Evolutionary conservation across 2,113 vertebrate genomes (phyloP), one percentile per base, ranked within the genome.

Genomic region (Morone chrysops): DNA sequence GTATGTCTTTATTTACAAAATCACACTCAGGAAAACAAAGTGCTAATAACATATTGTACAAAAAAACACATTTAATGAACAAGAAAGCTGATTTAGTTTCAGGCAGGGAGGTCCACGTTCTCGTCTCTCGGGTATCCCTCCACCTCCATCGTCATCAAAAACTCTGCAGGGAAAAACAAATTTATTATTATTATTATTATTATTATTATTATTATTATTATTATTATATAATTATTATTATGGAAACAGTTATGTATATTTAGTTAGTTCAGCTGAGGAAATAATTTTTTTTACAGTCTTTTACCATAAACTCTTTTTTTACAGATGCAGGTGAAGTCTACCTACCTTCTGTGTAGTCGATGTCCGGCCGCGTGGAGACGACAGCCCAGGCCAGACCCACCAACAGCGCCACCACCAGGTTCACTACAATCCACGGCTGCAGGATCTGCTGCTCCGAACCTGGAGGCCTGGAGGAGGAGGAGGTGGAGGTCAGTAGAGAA

Each of bases 341-440:
- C 62, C 12, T 22, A 97, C 98, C 98, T 96, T 99, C 98, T 73
- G 96, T 99, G 90, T 97, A 96, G 94, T 99, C 98, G 36, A 96
- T 79, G 53, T 96, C 95, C 40, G 98, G 97, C 4, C 94, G 92
- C 0, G 95, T 96, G 61, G 97, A 97, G 75, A 98, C 81, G 53
- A 98, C 96, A 1, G 98, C 93, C 98, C 98, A 99, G 72, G 97
- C 96, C 82, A 97, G 74, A 10, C 96, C 97, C 79, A 97, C 97
- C 74, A 98, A 84, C 86, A 99, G 81, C 6, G 97, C 95, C 81
- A 99, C 96, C 74, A 98, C 96, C 31, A 99, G 94, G 91, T 99
- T 98, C 75, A 99, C 96, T 36, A 97, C 95, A 20, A 99, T 92
- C 98, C 98, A 99, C 0, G 98, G 97, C 62, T 96, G 91, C 66